Conservation (phyloP, 1,140 invertebrate species). For the Dinothrombium tinctorium region DNA sequence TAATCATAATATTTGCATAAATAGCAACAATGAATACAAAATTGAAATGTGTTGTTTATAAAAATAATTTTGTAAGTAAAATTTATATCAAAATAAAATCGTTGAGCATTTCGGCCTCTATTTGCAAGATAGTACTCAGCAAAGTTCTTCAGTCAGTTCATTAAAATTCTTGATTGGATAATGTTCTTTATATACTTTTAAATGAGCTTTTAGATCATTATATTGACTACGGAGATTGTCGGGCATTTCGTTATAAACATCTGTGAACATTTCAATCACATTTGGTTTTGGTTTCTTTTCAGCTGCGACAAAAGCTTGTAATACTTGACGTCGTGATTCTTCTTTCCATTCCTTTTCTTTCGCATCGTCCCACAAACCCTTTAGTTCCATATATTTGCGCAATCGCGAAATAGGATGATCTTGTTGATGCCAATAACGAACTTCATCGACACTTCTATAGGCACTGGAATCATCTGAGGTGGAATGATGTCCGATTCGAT, state of each 20-base stretch:
- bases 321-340: conserved; percentile 39
- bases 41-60: no score
- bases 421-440: conserved; percentile 49
- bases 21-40: no score
- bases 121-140: no score
- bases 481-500: conserved; percentile 82
- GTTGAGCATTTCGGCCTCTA: no score
- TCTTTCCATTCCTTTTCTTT: conserved; percentile 45
- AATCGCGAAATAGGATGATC: conserved; percentile 64
- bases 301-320: conserved; percentile 50
- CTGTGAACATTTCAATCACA: conserved; percentile 55
- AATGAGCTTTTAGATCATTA: conserved; percentile 50
- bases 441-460: conserved; percentile 67
- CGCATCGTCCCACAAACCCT: conserved; percentile 53
- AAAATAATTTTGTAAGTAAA: no score
- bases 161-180: conserved; percentile 46
- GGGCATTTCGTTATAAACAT: conserved; percentile 72
- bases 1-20: no score
- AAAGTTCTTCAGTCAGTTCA: no score
- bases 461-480: conserved; percentile 95
- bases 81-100: no score
- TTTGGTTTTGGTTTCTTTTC: conserved; percentile 54
- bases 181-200: conserved; percentile 54
- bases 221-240: conserved; percentile 49
- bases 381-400: conserved; percentile 46